Base-by-base conservation (phyloP, 2,797 vertebrate genomes). In the Hydrolagus colliei region DNA sequence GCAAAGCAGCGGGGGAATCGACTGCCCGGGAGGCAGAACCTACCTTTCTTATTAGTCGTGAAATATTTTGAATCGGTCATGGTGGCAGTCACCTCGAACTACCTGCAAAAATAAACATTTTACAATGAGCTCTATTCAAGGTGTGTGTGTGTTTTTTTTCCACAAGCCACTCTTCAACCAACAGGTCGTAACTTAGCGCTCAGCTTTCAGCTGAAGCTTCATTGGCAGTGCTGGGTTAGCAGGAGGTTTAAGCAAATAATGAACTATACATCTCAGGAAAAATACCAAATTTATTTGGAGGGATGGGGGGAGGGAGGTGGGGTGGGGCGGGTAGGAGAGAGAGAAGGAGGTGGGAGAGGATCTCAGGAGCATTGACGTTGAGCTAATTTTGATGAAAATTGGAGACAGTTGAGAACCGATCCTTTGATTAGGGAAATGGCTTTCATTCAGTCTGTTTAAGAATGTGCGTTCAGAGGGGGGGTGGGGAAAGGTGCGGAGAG, bases 11-110 rank as follows among this genome's bases (percentile, higher is more conserved):
- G 41, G 7, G 78, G 4, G 85, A 74, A 87, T 86, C 86, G 52
- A 6, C 12, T 35, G n/a, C 9, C 86, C 61, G 75, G 72, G 14
- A 72, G 27, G 68, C 72, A 77, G 72, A 27, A 72, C 94, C 92
- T 86, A 98, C 98, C 98, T 94, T 99, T 99, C 93, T 99, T 99
- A 93, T 98, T 99, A 78, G 98, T 99, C 41, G 98, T 99, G 89
- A 99, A 99, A 92, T 99, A 99, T 91, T 99, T 99, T 89, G 98
- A 98, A 93, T 99, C 98, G 12, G 98, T 99, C 98, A 99, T 99
- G 93, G 89, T 92, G 93, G 86, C 88, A 88, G 41, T 90, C 67
- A 91, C 91, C 92, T 95, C 86, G 91, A 86, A 88, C 91, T 90
- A 94, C 88, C n/a, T 87, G 20, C 22, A 63, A 87, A 88, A 89